Base-by-base conservation (phyloP, 2,888 invertebrate genomes). In the Endomychus coccineus region DNA sequence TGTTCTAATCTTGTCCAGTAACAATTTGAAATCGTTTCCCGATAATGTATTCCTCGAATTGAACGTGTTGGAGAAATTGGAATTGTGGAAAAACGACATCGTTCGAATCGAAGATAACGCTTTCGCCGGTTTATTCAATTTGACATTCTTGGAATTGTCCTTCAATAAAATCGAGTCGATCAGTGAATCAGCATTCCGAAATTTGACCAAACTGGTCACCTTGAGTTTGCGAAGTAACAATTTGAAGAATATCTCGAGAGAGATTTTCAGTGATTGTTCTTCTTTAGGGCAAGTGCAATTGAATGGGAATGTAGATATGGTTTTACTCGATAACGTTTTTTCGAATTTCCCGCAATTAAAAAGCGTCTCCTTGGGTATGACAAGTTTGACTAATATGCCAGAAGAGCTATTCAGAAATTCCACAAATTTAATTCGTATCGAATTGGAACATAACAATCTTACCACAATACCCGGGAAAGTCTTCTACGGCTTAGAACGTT, bases 111-210 rank as follows among this genome's bases (percentile, higher is more conserved):
- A 74, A 7, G 70, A 73, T 42, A 69, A 74, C 38, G 69, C 75
- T 42, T 82, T 85, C 55, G 70, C 71, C 16, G 77, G 80, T 23
- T 69, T 83, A 4, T 63, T 67, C 17, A 74, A 75, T 1, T 66
- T 89, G 4, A 69, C 71, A 49, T 74, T 75, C 44, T 67, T 89
- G 39, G 84, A 86, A 62, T 61, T 89, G 36, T 78, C 78, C 51
- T 68, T 70, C 4, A 86, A 85, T 58, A 71, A 72, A 34, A 71
- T 86, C 45, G 70, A 71, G 41, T 68, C 68, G 36, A 64, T 87
- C 29, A 73, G 77, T 0, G 59, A 70, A 4, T 73, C 75, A 49
- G 70, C 79, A 36, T 83, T 85, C 40, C 29, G 43, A 4, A 43
- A 50, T 17, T 42, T 57, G 7, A 29, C 27, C 2, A 39, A 45